Conservation (phyloP, 37 sponge, comb jelly and placozoan genomes). For the Bolinopsis microptera region DNA sequence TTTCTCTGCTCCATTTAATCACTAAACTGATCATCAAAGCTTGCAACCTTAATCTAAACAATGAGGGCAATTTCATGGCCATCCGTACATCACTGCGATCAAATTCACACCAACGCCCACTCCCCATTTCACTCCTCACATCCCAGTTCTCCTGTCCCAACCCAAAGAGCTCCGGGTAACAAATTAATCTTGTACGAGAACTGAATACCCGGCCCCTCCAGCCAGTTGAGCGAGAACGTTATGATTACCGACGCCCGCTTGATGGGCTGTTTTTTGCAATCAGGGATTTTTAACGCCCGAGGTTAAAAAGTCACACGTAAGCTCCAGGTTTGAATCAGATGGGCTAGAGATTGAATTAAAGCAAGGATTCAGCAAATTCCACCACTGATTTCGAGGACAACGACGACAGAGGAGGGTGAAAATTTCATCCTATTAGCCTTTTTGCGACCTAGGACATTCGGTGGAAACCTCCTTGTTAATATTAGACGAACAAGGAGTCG, state of each 20-base stretch:
- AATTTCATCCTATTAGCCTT: neutral
- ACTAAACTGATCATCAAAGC: too few relatives aligned
- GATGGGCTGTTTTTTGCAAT: neutral
- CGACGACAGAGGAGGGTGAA: neutral
- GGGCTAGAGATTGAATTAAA: neutral
- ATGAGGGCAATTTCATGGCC: too few relatives aligned
- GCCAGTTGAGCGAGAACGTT: neutral
- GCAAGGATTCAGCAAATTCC: neutral
- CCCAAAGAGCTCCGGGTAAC: too few relatives aligned
- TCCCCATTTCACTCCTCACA: too few relatives aligned
- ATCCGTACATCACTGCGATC: too few relatives aligned
- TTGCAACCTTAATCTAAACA: too few relatives aligned
- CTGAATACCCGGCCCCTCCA: too few relatives aligned
- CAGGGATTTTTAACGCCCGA: neutral
- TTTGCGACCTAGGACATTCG: neutral
- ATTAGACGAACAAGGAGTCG: neutral
- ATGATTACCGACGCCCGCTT: neutral
- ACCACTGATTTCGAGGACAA: neutral
- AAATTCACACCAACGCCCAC: too few relatives aligned
- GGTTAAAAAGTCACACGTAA: neutral
- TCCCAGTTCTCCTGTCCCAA: too few relatives aligned
- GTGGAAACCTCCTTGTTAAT: neutral
- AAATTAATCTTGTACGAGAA: too few relatives aligned
- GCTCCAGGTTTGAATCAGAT: neutral
- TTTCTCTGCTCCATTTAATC: too few relatives aligned